These are phyloP conservation scores for Oncorhynchus masou DNA, from an alignment of 2,113 vertebrate genomes.

Conservation along the genomic window DNA sequence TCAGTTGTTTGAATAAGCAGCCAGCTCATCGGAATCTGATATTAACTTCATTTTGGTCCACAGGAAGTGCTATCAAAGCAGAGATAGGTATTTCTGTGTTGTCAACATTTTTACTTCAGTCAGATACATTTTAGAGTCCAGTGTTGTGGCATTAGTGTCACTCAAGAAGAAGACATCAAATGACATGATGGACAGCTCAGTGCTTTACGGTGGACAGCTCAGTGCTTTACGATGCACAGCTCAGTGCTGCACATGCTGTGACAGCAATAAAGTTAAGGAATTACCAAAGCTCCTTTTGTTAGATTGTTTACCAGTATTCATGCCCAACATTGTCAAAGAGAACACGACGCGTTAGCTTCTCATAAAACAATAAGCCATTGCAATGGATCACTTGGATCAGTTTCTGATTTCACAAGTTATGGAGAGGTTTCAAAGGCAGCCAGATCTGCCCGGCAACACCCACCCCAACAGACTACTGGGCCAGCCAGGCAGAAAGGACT, in stretches of 20 bases:
- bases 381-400: not conserved
- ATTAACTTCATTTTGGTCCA: not conserved
- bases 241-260: not conserved
- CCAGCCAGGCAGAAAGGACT: not conserved
- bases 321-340: not conserved
- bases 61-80: constrained; percentile 11
- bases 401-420: not conserved
- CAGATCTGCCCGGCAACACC: not conserved
- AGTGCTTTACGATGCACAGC: not conserved
- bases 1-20: constrained; percentile 1
- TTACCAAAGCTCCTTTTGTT: not conserved
- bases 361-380: not conserved
- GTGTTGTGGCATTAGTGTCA: constrained; percentile 12
- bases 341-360: not conserved
- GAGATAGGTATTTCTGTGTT: not conserved
- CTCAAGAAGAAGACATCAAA: constrained; percentile 2
- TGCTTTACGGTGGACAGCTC: not conserved
- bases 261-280: constrained; percentile 4
- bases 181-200: constrained; percentile 3
- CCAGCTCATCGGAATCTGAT: constrained; percentile 12
- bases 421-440: not conserved
- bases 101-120: constrained; percentile 8
- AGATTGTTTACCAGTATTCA: not conserved
- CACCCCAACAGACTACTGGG: too few species aligned
- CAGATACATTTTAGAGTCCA: not conserved